A percentile compares a stretch with the other conserved stretches of the same genome.
Evolutionary conservation across 2,797 vertebrate genomes (phyloP).

Genomic region (Acipenser oxyrinchus): DNA sequence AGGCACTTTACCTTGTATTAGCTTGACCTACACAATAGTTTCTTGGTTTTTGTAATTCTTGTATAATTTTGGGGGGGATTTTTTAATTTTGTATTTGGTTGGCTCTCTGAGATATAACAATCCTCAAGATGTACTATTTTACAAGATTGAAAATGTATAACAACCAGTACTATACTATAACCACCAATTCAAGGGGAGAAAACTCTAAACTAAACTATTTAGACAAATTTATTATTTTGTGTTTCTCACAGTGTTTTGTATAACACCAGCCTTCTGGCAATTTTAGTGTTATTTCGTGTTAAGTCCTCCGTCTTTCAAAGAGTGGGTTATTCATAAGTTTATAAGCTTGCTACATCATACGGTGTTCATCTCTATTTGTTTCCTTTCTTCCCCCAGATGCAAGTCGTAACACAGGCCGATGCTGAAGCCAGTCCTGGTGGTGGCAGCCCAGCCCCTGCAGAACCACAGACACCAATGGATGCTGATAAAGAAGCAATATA

Average conservation of each 20-base stretch:
- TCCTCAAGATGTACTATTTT: too few relatives aligned
- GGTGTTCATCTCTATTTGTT: conserved; percentile 1
- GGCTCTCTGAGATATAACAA: too few relatives aligned
- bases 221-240: too few relatives aligned
- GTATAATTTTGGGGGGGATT: too few relatives aligned
- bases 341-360: conserved; percentile 21
- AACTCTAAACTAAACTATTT: too few relatives aligned
- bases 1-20: too few relatives aligned
- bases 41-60: too few relatives aligned
- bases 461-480: conserved; percentile 84
- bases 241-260: conserved; percentile 1
- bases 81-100: too few relatives aligned
- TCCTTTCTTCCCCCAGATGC: conserved; percentile 60
- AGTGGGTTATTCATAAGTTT: conserved; percentile 16
- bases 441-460: conserved; percentile 66
- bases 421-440: conserved; percentile 60
- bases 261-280: conserved; percentile 30
- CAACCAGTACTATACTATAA: too few relatives aligned
- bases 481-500: conserved; percentile 89
- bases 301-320: conserved; percentile 11
- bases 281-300: conserved; percentile 4
- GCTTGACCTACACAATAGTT: too few relatives aligned
- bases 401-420: conserved; percentile 70
- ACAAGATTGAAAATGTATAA: too few relatives aligned
- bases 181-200: too few relatives aligned